A percentile compares a stretch with the other conserved stretches of the same genome.
These are phyloP conservation scores for Aphis gossypii DNA, from an alignment of 1,140 invertebrate species.

Conservation along the genomic window DNA sequence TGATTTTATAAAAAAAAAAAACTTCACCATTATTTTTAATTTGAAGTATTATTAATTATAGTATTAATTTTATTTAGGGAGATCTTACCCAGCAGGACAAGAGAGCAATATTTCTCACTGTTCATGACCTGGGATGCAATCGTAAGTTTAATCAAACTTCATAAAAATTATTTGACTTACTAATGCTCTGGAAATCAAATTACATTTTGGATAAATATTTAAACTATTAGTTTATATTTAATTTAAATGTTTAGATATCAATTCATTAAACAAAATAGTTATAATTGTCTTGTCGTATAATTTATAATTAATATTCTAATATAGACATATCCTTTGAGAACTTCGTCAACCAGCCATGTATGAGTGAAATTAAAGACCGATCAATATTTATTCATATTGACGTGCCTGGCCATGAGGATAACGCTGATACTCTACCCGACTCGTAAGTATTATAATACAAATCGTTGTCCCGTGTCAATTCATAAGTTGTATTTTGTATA, in stretches of 20 bases:
- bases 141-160: slow-evolving; percentile 72
- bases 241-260: background rate
- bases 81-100: slow-evolving; percentile 79
- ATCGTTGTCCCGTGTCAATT: background rate
- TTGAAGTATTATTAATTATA: background rate
- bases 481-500: background rate
- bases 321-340: slow-evolving; percentile 77
- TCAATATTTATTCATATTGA: slow-evolving; percentile 90
- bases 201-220: too few relatives aligned
- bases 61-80: slow-evolving; percentile 69
- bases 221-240: background rate
- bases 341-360: slow-evolving; percentile 80
- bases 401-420: slow-evolving; percentile 87
- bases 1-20: background rate
- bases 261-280: background rate
- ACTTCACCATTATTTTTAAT: background rate
- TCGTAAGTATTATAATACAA: slow-evolving; percentile 67
- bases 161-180: background rate
- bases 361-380: slow-evolving; percentile 83
- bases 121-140: slow-evolving; percentile 89
- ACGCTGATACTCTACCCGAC: slow-evolving; percentile 74
- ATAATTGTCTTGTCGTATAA: background rate
- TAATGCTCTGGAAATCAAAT: too few relatives aligned
- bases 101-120: slow-evolving; percentile 83
- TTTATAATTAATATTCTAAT: background rate